Evolutionary conservation across 2,888 invertebrate genomes (phyloP), one percentile per base, ranked within the genome.

Genomic region (Osmoderma eremita): DNA sequence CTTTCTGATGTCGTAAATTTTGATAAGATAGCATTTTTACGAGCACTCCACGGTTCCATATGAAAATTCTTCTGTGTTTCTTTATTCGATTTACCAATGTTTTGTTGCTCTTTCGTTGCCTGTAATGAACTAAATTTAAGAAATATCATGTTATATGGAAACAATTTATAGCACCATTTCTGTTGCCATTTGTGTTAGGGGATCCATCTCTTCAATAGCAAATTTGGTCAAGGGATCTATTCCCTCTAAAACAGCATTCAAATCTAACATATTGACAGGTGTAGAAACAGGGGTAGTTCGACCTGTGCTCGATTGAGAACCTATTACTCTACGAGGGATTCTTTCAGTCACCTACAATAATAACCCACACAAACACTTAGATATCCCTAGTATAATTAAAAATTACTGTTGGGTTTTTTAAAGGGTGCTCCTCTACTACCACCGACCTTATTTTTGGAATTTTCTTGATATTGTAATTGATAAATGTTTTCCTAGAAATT

Each of bases 1-100:
- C 95, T 96, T 82, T 97, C 97, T 10, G 93, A 94, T 62, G 98
- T 98, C 36, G 95, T 97, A 77, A 92, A 98, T 81, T 93, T 93
- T 73, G 88, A 91, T 10, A 98, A 85, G 78, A 98, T 96, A n/a
- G 86, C 85, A 50, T 87, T 80, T 71, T 92, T 89, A 75, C 91
- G 90, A 0, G 86, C 82, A 71, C 85, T 86, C 98, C 98, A 98
- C 12, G 91, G 89, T 78, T 92, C 91, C 70, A 90, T 83, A 75
- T 78, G 72, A 39, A 49, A 54, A 49, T 17, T 68, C 15, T 13
- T 41, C 18, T 39, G 51, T 13, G 42, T 38, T 42, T 65, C 64
- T 24, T 64, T 64, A 13, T n/a, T 48, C 1, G 30, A 30, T 30
- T 30, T 30, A 5, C 10, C 10, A 1, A 17, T 41, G 15, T 13